Evolutionary conservation across 1,140 invertebrate species (phyloP).

Genomic region (Drosophila gunungcola): DNA sequence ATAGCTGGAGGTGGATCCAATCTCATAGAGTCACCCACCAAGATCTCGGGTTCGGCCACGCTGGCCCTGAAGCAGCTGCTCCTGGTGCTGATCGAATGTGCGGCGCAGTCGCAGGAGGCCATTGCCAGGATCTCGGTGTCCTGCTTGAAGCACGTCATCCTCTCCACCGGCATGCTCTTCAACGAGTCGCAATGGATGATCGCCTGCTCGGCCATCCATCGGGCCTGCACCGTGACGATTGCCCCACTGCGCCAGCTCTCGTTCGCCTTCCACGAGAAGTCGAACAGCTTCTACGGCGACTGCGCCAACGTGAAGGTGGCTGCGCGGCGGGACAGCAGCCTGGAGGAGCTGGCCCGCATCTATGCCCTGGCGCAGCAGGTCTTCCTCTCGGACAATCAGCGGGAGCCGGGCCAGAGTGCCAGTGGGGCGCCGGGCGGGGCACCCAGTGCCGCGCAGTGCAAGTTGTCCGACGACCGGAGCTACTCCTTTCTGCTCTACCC

Average conservation of each 20-base stretch:
- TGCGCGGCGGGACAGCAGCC: slow-evolving; percentile 92
- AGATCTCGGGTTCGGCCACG: slow-evolving; percentile 87
- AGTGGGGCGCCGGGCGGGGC: neutral
- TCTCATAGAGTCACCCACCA: slow-evolving; percentile 74
- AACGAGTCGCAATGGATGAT: slow-evolving; percentile 94
- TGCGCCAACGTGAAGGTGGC: slow-evolving; percentile 96
- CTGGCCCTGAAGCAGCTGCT: slow-evolving; percentile 94
- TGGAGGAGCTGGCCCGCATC: slow-evolving; percentile 92
- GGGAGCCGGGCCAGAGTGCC: slow-evolving; percentile 58
- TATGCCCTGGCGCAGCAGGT: slow-evolving; percentile 94
- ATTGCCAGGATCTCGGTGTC: slow-evolving; percentile 96
- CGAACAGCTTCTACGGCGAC: slow-evolving; percentile 97
- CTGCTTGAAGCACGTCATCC: slow-evolving; percentile 94
- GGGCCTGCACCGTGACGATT: slow-evolving; percentile 92
- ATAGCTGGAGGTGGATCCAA: slow-evolving; percentile 20
- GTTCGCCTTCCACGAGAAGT: slow-evolving; percentile 93
- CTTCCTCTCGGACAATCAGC: slow-evolving; percentile 87
- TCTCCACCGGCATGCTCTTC: slow-evolving; percentile 92
- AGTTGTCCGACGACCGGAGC: slow-evolving; percentile 90
- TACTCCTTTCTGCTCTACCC: slow-evolving; percentile 96
- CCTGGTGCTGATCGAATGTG: slow-evolving; percentile 94
- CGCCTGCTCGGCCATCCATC: slow-evolving; percentile 90
- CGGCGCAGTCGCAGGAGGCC: slow-evolving; percentile 94
- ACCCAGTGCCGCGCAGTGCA: slow-evolving; percentile 41
- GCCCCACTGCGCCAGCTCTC: slow-evolving; percentile 94